These are phyloP conservation scores for Steinernema scapterisci DNA, from an alignment of 2,888 invertebrate genomes.

Conservation along the genomic window DNA sequence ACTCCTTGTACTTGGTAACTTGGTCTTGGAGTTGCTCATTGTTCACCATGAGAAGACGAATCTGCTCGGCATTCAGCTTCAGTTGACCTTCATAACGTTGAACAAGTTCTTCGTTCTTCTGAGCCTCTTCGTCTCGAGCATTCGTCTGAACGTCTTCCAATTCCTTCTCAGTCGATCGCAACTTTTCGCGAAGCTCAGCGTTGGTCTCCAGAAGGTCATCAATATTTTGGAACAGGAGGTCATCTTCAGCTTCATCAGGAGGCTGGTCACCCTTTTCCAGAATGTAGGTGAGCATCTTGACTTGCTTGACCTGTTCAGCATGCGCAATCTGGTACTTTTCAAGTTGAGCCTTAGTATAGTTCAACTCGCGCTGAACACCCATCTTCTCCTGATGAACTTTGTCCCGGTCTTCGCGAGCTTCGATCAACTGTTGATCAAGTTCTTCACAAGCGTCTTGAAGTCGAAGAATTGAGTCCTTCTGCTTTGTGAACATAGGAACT, in stretches of 20 bases:
- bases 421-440: background rate
- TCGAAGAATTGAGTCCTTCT: background rate
- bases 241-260: background rate
- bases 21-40: conserved; percentile 10
- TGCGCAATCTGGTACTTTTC: conserved; percentile 2
- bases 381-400: background rate
- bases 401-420: background rate
- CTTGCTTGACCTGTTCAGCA: background rate
- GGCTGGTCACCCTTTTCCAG: background rate
- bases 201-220: conserved; percentile 7
- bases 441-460: background rate
- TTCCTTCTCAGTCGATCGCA: background rate
- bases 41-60: background rate
- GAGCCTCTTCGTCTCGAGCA: conserved; percentile 12
- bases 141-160: background rate
- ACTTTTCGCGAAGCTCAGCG: background rate
- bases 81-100: background rate
- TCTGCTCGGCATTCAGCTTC: background rate
- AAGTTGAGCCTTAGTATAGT: background rate
- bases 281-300: background rate
- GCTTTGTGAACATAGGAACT: background rate
- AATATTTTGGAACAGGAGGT: conserved; percentile 10
- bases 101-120: background rate
- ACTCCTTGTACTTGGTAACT: background rate
- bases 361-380: background rate